Base-by-base conservation (phyloP, 2,113 vertebrate species). In the Holacanthus passer region DNA sequence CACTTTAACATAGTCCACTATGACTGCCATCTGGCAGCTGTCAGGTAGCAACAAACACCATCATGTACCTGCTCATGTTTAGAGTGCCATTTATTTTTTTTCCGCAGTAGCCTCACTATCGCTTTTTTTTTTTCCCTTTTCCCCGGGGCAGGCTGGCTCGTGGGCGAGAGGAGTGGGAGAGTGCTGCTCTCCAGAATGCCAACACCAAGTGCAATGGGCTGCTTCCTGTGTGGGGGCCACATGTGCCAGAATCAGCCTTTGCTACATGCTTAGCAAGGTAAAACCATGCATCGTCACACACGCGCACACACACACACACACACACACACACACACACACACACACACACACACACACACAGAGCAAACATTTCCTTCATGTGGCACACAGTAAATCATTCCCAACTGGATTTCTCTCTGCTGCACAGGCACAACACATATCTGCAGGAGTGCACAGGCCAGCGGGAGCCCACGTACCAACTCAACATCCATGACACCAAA, bases 1-100 rank as follows among this genome's bases (percentile, higher is more conserved):
- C 98, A 99, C 95, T 99, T 99, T 96, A 99, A 99, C 95, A 99
- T 99, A n/a, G 98, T 99, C 91, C 98, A 99, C 93, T 99, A 99
- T 0, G 98, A 99, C 83, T 99, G 98, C 81, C 98, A 99, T 89
- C 94, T 99, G 58, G 98, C 98, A 29, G 98, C 98, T 2, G 98
- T 99, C 81, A 96, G 98, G 97, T 99, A 91, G 0, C 67, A 20
- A 17, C 35, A 55, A 41, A 43, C 41, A 3, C 45, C 39, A 32
- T 41, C 24, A 67, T 29, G 13, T 19, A 35, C 3, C 39, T 60
- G n/a, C 37, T 67, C 24, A 37, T 50, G 32, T 65, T 52, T 37
- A 55, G 2, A 31, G 27, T 7, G 7, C 4, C n/a, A 1, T 24
- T n/a, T 6, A 17, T 4, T 1, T 19, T 55, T 4, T 1, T 19